Evolutionary conservation across 2,113 vertebrate species (phyloP).

Genomic region (Chlamydotis undulata): DNA sequence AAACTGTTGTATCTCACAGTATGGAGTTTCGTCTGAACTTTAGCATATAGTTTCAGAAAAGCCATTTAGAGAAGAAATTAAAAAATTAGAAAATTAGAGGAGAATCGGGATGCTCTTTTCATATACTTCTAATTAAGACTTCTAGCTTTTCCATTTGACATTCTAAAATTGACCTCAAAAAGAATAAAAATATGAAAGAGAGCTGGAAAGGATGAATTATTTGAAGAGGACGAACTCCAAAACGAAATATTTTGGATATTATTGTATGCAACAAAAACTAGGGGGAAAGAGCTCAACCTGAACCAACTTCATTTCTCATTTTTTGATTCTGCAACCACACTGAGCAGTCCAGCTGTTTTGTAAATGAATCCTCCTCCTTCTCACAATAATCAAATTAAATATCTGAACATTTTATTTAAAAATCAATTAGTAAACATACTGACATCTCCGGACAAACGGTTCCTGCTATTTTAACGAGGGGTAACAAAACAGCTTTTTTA

Average conservation of each 20-base stretch:
- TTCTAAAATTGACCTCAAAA: neutral
- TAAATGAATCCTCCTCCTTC: neutral
- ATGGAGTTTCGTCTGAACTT: neutral
- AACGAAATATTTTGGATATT: neutral
- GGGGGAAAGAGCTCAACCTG: neutral
- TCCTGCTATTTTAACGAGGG: neutral
- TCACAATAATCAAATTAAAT: neutral
- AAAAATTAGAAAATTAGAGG: neutral
- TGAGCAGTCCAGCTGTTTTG: neutral
- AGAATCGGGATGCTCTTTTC: neutral
- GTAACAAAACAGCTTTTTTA: neutral
- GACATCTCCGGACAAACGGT: neutral
- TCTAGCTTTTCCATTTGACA: neutral
- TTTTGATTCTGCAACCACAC: neutral
- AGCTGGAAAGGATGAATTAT: neutral
- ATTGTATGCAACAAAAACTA: neutral
- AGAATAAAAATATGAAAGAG: neutral
- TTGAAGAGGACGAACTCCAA: fast-evolving
- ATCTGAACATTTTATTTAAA: neutral
- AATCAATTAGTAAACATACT: neutral
- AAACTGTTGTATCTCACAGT: neutral
- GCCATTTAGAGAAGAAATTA: neutral
- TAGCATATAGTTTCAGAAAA: neutral
- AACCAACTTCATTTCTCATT: neutral
- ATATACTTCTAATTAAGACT: neutral